Evolutionary conservation across 1,140 invertebrate species (phyloP).

Genomic region (Aradophagus sp.): DNA sequence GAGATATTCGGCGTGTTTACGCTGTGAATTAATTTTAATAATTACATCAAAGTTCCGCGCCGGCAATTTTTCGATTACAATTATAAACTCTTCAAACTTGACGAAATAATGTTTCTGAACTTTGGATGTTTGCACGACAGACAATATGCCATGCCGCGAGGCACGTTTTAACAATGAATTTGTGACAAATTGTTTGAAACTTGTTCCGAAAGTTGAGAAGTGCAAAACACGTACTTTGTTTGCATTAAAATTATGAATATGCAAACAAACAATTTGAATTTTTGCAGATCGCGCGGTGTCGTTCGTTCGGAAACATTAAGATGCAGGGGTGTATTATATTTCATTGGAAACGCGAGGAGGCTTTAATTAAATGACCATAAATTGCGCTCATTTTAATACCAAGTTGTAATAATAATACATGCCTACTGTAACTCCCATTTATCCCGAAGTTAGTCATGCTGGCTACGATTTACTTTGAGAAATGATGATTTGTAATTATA

Average conservation of each 20-base stretch:
- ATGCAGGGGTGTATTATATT: no score
- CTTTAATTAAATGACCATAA: conserved; percentile 18
- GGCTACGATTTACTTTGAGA: conserved; percentile 26
- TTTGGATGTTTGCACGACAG: conserved; percentile 31
- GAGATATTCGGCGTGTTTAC: no score
- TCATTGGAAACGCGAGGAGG: not conserved
- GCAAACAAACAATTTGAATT: conserved; percentile 15
- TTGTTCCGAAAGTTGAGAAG: conserved; percentile 38
- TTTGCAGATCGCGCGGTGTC: conserved; percentile 3
- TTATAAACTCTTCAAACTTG: conserved; percentile 30
- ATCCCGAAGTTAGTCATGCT: conserved; percentile 20
- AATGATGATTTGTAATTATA: conserved; percentile 27
- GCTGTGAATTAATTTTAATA: not conserved
- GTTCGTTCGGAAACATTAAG: conserved; percentile 1
- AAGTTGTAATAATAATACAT: conserved; percentile 28
- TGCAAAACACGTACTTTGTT: conserved; percentile 23
- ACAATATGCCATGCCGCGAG: conserved; percentile 32
- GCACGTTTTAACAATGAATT: conserved; percentile 48
- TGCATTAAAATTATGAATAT: conserved; percentile 38
- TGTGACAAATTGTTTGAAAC: conserved; percentile 44
- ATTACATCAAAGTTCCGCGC: not conserved
- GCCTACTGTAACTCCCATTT: conserved; percentile 21
- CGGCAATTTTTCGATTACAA: conserved; percentile 21
- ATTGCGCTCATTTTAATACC: conserved; percentile 19
- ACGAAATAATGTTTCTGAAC: conserved; percentile 27